Conservation (phyloP, 2,888 invertebrate genomes). For the Synergus itoensis region DNA sequence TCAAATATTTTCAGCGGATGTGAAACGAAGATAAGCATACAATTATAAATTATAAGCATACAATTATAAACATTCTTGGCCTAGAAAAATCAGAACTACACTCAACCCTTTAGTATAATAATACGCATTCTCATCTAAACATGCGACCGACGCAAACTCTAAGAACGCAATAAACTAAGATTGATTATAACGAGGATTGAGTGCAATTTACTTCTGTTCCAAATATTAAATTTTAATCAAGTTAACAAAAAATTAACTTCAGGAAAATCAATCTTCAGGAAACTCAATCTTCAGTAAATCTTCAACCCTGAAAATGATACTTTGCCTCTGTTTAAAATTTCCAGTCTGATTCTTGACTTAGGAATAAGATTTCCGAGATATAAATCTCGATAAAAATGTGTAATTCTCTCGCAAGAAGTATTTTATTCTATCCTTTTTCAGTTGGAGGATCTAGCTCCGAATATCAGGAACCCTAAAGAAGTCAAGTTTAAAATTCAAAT, state of each 20-base stretch:
- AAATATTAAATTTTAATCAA: no score
- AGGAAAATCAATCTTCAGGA: no score
- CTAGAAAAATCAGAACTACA: neutral
- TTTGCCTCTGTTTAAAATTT: no score
- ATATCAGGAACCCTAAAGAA: slow-evolving; percentile 1
- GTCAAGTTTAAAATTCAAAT: slow-evolving; percentile 25
- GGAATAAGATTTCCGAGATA: neutral
- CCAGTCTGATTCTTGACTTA: no score
- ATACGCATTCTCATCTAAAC: no score
- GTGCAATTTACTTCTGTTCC: no score
- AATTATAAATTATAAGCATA: no score
- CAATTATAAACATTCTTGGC: neutral
- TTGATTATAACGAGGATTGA: no score
- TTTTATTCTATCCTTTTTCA: neutral
- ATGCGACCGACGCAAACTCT: no score
- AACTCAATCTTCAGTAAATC: neutral
- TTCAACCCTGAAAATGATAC: neutral
- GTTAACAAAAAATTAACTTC: no score
- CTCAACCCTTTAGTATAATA: no score
- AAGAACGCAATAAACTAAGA: no score
- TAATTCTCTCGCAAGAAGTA: neutral
- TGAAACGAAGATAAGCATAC: neutral
- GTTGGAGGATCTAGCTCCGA: neutral
- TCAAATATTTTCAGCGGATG: slow-evolving; percentile 7
- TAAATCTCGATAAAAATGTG: slow-evolving; percentile 14